Evolutionary conservation across 2,888 invertebrate species (phyloP).

Genomic region (Dendrolimus houi): DNA sequence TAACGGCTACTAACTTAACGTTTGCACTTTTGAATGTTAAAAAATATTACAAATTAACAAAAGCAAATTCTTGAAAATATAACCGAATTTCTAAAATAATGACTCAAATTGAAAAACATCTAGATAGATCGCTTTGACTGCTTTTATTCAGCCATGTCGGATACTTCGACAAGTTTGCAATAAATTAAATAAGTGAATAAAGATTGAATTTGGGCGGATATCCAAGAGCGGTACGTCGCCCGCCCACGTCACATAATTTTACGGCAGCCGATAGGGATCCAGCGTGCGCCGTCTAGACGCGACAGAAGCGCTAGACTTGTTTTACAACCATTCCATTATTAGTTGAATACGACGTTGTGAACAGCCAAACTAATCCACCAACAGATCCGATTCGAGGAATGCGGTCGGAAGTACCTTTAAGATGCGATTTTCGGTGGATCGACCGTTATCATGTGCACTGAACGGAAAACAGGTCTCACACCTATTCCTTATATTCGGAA

Average conservation of each 20-base stretch:
- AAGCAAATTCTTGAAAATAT: too few relatives aligned
- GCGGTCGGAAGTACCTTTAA: conserved; percentile 36
- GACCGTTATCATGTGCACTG: conserved; percentile 25
- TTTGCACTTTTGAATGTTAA: too few relatives aligned
- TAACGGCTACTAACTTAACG: too few relatives aligned
- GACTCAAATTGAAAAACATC: neutral
- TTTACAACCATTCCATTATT: conserved; percentile 37
- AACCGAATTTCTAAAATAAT: neutral
- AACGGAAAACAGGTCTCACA: conserved; percentile 10
- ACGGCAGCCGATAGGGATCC: conserved; percentile 60
- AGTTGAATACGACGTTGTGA: conserved; percentile 19
- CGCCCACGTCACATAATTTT: conserved; percentile 65
- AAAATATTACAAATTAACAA: too few relatives aligned
- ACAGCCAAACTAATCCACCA: conserved; percentile 37
- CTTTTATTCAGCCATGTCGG: conserved; percentile 3
- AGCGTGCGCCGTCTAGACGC: conserved; percentile 66
- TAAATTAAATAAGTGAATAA: conserved; percentile 34
- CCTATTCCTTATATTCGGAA: too few relatives aligned
- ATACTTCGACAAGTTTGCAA: conserved; percentile 11
- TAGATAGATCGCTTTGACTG: neutral
- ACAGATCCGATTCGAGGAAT: conserved; percentile 41
- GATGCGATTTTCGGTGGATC: conserved; percentile 45
- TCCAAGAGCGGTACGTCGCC: conserved; percentile 33
- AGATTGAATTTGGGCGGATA: conserved; percentile 40
- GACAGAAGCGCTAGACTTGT: conserved; percentile 56